Conservation (phyloP, 2,113 vertebrate species). For the Alosa alosa region DNA sequence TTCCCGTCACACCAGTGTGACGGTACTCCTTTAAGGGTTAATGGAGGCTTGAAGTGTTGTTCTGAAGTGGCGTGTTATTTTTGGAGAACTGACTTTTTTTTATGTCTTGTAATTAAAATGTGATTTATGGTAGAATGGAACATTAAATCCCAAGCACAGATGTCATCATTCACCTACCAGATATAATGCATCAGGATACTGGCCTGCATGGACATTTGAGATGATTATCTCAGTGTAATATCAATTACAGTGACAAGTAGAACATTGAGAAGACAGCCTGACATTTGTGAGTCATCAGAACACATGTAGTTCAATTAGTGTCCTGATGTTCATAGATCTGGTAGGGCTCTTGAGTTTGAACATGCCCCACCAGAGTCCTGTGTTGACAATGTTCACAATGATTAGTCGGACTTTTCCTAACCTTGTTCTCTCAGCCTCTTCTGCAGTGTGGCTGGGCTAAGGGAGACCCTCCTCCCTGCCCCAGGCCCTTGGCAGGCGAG, state of each 20-base stretch:
- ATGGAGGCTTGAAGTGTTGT: constrained; percentile 27
- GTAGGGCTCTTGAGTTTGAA: neutral
- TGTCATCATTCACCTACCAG: neutral
- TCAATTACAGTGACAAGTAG: neutral
- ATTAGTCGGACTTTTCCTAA: neutral
- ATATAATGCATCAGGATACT: neutral
- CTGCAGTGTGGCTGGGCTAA: neutral
- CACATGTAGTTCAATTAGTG: neutral
- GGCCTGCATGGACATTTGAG: neutral
- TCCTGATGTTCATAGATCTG: neutral
- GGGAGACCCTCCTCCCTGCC: neutral
- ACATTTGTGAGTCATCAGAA: neutral
- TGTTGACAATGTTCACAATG: neutral
- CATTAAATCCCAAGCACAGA: constrained; percentile 45
- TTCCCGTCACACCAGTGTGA: no score
- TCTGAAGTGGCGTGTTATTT: constrained; percentile 41
- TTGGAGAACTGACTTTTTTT: constrained; percentile 44
- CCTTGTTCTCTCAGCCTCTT: neutral
- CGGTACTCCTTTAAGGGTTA: no score
- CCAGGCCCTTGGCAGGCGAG: neutral
- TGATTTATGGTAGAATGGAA: constrained; percentile 51
- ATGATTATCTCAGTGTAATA: neutral
- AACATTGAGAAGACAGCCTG: neutral
- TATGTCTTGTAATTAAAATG: constrained; percentile 50
- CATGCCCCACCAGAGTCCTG: neutral